phyloP scores from a whole-genome alignment of 2,113 vertebrate genomes.

The Capra hircus region DNA sequence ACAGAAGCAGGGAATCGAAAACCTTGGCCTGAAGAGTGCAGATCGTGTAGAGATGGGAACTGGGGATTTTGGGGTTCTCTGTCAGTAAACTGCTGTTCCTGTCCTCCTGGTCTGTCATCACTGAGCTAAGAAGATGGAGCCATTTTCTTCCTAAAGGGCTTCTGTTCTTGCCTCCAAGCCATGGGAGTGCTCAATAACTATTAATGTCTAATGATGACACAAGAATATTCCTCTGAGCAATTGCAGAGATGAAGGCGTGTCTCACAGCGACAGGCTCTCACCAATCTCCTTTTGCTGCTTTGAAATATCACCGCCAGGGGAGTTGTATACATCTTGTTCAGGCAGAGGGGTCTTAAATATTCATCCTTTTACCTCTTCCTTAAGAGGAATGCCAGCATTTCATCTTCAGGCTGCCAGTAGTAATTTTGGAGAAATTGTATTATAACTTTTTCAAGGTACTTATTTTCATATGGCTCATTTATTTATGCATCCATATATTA shows the following conservation, averaged over 20 bases:
- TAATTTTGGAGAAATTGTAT: conserved; percentile 46
- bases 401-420: conserved; percentile 55
- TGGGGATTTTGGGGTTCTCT: neutral
- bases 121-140: neutral
- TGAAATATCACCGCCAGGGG: conserved; percentile 70
- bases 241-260: conserved; percentile 30
- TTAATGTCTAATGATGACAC: conserved; percentile 58
- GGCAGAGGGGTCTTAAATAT: conserved; percentile 69
- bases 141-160: conserved; percentile 47
- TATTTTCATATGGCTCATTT: conserved; percentile 29
- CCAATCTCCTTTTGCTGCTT: conserved; percentile 66
- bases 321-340: conserved; percentile 68
- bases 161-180: conserved; percentile 21
- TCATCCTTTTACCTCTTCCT: conserved; percentile 60
- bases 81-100: neutral
- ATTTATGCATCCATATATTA: neutral
- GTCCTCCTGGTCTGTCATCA: neutral
- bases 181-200: conserved; percentile 41
- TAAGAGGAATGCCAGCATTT: conserved; percentile 57
- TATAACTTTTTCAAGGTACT: conserved; percentile 41
- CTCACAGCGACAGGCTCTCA: conserved; percentile 45
- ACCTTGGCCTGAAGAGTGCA: neutral
- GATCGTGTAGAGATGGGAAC: neutral
- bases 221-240: conserved; percentile 49
- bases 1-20: neutral